phyloP scores from a whole-genome alignment of 2,888 invertebrate genomes.

The Pseudococcus longispinus region DNA sequence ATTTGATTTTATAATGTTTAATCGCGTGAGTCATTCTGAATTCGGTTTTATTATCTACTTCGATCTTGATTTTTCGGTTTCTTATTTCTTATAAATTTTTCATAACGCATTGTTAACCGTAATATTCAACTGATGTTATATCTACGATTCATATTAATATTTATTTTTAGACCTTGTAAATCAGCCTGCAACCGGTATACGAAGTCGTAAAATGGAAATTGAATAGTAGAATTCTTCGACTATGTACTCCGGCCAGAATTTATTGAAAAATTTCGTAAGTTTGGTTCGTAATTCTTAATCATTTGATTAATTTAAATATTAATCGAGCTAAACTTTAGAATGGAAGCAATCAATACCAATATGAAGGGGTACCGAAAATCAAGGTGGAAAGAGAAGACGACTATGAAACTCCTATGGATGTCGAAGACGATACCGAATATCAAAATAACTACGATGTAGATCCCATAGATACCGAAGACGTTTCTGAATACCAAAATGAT shows the following conservation, averaged over 20 bases:
- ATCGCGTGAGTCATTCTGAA: not conserved
- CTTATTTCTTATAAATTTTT: not conserved
- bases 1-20: not conserved
- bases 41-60: not conserved
- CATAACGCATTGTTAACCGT: not conserved
- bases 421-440: not conserved
- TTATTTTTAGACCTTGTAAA: constrained; percentile 13
- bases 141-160: not conserved
- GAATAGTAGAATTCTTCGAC: not conserved
- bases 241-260: constrained; percentile 29
- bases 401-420: not conserved
- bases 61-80: not conserved
- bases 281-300: not conserved
- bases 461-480: not conserved
- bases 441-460: not conserved
- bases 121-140: not conserved
- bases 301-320: not conserved
- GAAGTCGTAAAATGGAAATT: constrained; percentile 35
- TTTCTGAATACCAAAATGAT: not conserved
- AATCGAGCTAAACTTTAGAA: not conserved
- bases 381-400: constrained; percentile 25
- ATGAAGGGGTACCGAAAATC: not conserved
- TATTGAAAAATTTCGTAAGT: not conserved
- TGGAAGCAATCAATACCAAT: not conserved
- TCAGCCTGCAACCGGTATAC: not conserved